A percentile compares a stretch with the other conserved stretches of the same genome.
Evolutionary conservation across 2,888 invertebrate species (phyloP).

Genomic region (Choristoneura rosaceana): DNA sequence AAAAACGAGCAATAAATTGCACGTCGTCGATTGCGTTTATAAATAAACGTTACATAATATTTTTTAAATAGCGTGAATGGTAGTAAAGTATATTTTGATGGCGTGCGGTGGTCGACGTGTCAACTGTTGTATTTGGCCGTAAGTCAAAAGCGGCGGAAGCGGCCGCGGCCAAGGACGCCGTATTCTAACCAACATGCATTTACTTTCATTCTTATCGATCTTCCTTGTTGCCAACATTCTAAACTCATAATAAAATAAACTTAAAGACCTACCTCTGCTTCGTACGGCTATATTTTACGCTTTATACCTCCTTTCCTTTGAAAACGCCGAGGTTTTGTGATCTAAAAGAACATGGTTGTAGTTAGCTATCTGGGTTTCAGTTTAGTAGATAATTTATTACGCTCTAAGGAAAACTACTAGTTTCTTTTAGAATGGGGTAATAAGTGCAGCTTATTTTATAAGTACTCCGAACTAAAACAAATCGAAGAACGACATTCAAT

Average conservation of each 20-base stretch:
- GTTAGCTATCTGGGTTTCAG: constrained; percentile 9
- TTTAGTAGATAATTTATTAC: constrained; percentile 4
- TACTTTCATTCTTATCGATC: constrained; percentile 42
- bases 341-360: background rate
- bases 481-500: background rate
- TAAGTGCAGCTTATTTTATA: background rate
- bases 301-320: background rate
- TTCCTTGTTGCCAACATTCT: constrained; percentile 10
- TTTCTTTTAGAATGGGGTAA: background rate
- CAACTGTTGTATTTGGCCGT: constrained; percentile 59
- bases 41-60: constrained; percentile 33
- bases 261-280: background rate
- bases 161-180: constrained; percentile 60
- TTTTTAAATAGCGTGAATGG: constrained; percentile 34
- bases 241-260: background rate
- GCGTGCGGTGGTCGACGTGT: constrained; percentile 45
- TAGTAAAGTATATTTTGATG: constrained; percentile 37
- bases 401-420: background rate
- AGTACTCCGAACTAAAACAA: background rate
- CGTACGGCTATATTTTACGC: constrained; percentile 4
- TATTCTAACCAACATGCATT: constrained; percentile 53
- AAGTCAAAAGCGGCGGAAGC: constrained; percentile 60
- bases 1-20: constrained; percentile 17
- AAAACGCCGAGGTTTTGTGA: background rate
- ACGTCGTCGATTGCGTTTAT: constrained; percentile 13